Base-by-base conservation (phyloP, 1,140 invertebrate species). In the Brachionus paranguensis region DNA sequence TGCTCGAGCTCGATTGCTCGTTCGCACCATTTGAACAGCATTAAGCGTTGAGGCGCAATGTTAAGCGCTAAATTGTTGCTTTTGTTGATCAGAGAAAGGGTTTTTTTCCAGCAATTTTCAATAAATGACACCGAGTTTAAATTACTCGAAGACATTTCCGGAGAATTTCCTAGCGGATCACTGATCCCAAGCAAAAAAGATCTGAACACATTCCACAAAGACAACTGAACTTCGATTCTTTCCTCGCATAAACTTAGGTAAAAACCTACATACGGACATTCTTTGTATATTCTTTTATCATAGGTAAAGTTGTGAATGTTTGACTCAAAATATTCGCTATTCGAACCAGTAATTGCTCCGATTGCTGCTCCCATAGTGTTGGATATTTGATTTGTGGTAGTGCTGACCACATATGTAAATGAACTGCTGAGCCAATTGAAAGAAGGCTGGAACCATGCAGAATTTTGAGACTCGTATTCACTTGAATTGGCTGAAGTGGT, bases 1-100 rank as follows among this genome's bases (percentile, higher is more conserved):
- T 92, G 86, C 4, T 92, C 91, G 83, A 93, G 92, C 86, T 93
- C 93, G n/a, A 94, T 87, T 45, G 93, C 92, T 87, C 94, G 92
- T 86, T 94, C 93, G 0, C 92, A 92, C 92, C 93, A 95, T 81
- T 81, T 81, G 14, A 81, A 81, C 37, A 81, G 10, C 78, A 81
- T 81, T 12, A 81, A 11, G 10, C 78, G 53, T n/a, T 81, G 78
- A 1, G 78, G 78, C 4, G 78, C n/a, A 64, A 81, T 43, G 37
- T 81, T 81, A 11, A 81, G 29, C 37, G 37, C 10, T 12, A 81
- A 68, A 68, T 33, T 37, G 20, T 65, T 81, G 5, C 29, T 43
- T 45, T 64, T 41, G 17, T 81, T 81, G 3, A 81, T 10, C 3
- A 68, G 27, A 24, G 17, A 45, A 8, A 81, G 27, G 8, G 78